A percentile compares a stretch with the other conserved stretches of the same genome.
Conservation (phyloP, 1,140 invertebrate species). For the Eufriesea mexicana region DNA sequence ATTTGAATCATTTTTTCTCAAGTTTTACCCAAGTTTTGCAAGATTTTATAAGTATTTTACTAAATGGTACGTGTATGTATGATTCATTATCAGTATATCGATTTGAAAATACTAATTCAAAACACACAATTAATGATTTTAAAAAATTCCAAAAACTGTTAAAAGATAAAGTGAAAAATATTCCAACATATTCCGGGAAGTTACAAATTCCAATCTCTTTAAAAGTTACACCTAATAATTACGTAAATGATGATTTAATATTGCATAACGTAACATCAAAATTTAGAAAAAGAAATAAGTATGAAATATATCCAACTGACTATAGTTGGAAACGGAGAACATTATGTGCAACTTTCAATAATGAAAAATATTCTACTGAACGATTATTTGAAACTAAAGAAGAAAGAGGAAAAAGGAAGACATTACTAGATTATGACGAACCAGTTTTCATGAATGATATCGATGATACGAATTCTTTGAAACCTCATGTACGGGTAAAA, state of each 20-base stretch:
- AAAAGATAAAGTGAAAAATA: not conserved
- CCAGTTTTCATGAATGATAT: constrained; percentile 42
- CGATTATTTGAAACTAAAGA: not conserved
- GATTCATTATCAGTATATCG: not conserved
- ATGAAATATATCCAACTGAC: not conserved
- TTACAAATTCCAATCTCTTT: not conserved
- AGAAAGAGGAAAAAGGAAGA: constrained; percentile 9
- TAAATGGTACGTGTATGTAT: not conserved
- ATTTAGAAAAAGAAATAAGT: not conserved
- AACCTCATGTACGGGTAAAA: constrained; percentile 61
- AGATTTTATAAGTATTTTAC: not conserved
- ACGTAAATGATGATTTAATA: not conserved
- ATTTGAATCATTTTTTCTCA: not conserved
- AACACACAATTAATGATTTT: not conserved
- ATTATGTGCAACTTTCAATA: not conserved
- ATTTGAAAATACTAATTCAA: not conserved
- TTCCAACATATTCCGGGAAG: not conserved
- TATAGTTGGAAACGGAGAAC: constrained; percentile 30
- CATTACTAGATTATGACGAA: constrained; percentile 32
- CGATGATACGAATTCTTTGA: constrained; percentile 34
- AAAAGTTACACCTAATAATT: not conserved
- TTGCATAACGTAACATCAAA: not conserved
- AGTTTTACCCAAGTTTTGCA: not conserved
- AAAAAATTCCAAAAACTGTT: not conserved
- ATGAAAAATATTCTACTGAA: not conserved